These are phyloP conservation scores for Crocodylus rhombifer DNA, from an alignment of 2,797 vertebrate species.

Conservation along the genomic window DNA sequence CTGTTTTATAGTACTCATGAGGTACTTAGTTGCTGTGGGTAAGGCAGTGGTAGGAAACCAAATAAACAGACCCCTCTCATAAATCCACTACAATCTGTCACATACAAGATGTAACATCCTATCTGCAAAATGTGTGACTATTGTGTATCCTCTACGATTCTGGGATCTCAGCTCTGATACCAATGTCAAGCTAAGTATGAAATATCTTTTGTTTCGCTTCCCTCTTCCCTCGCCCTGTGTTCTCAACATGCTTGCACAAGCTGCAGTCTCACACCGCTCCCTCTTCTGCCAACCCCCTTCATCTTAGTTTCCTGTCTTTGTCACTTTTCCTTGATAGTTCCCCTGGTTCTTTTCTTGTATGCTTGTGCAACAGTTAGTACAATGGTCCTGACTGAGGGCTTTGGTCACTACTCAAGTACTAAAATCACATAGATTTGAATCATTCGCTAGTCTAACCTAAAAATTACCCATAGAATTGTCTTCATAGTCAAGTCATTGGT, in stretches of 20 bases:
- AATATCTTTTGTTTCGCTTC: not conserved
- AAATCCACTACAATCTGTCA: not conserved
- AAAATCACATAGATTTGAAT: not conserved
- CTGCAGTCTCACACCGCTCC: not conserved
- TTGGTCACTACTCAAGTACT: not conserved
- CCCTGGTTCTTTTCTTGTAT: not conserved
- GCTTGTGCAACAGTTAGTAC: not conserved
- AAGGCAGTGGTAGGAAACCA: not conserved
- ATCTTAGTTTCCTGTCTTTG: not conserved
- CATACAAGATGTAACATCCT: not conserved
- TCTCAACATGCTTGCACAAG: not conserved
- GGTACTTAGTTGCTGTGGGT: not conserved
- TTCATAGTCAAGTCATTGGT: not conserved
- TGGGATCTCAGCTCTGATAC: not conserved
- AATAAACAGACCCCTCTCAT: not conserved
- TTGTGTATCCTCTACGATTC: not conserved
- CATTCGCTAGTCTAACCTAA: not conserved
- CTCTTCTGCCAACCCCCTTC: not conserved
- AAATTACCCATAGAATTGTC: not conserved
- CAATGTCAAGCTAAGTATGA: not conserved
- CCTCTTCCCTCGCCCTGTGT: not conserved
- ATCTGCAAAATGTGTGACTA: not conserved
- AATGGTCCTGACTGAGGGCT: not conserved
- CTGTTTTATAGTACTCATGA: not conserved
- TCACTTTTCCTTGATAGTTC: not conserved